Percentiles rank a stretch among this genome's conserved stretches.
phyloP scores from a whole-genome alignment of 1,140 invertebrate species.

The Nylanderia fulva region DNA sequence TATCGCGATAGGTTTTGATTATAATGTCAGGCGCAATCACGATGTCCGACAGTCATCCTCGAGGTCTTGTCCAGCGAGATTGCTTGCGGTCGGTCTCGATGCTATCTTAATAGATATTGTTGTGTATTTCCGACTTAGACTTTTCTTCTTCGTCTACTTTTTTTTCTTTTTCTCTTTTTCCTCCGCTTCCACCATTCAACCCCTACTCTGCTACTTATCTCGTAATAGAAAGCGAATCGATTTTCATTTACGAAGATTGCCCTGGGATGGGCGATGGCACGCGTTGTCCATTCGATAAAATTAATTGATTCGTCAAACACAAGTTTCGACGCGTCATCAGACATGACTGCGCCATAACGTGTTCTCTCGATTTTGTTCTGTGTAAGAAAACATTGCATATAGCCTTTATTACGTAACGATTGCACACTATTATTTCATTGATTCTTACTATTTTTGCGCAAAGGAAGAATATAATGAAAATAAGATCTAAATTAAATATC shows the following conservation, averaged over 20 bases:
- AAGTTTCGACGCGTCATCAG: conserved; percentile 19
- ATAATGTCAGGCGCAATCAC: conserved; percentile 67
- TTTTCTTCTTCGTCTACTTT: conserved; percentile 51
- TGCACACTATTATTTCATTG: not conserved
- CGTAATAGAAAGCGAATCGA: conserved; percentile 70
- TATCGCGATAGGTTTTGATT: conserved; percentile 63
- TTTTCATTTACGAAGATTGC: conserved; percentile 72
- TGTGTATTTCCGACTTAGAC: conserved; percentile 70
- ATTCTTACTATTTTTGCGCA: not conserved
- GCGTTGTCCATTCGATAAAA: conserved; percentile 66
- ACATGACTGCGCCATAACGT: not conserved
- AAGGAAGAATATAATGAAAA: not conserved
- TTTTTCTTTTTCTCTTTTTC: not conserved
- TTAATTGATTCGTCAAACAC: conserved; percentile 71
- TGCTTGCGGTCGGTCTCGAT: conserved; percentile 69
- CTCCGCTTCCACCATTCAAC: not conserved
- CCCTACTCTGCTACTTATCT: conserved; percentile 64
- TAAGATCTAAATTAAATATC: not conserved
- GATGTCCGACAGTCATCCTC: conserved; percentile 51
- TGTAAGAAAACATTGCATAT: not conserved
- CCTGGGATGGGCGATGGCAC: conserved; percentile 3
- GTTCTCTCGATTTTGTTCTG: conserved; percentile 8
- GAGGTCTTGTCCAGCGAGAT: conserved; percentile 65
- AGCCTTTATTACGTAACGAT: conserved; percentile 10
- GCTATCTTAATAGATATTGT: conserved; percentile 74